Evolutionary conservation across 2,888 invertebrate species (phyloP).

Genomic region (Autographa pulchrina): DNA sequence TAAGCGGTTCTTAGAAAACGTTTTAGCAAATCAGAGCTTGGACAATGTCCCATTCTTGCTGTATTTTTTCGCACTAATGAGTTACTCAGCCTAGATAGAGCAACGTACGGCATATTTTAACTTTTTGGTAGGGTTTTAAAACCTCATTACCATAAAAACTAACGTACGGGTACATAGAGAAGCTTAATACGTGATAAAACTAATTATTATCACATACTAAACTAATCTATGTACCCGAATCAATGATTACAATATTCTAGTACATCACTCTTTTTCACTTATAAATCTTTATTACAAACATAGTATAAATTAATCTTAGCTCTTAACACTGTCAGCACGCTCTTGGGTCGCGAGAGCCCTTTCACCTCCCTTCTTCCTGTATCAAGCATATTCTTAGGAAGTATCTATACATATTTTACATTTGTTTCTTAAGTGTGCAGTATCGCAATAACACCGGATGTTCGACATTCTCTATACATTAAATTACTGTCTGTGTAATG

Average conservation of each 20-base stretch:
- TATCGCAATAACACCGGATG: neutral
- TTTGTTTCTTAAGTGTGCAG: too few relatives aligned
- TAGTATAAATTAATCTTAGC: neutral
- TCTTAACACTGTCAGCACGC: neutral
- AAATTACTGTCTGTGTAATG: neutral
- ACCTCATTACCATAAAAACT: too few relatives aligned
- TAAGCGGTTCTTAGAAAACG: neutral
- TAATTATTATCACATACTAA: neutral
- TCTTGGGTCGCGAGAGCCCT: slow-evolving; percentile 1
- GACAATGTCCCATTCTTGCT: neutral
- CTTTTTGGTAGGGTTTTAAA: too few relatives aligned
- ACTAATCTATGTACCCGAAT: neutral
- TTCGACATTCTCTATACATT: neutral
- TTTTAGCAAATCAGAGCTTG: neutral
- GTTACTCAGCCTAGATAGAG: neutral
- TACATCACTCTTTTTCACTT: neutral
- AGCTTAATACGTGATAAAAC: neutral
- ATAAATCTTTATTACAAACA: neutral
- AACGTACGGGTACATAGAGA: too few relatives aligned
- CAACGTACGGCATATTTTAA: neutral
- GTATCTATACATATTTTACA: neutral
- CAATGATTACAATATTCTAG: neutral
- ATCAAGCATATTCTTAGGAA: neutral
- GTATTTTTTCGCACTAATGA: neutral
- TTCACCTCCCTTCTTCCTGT: neutral